Conservation (phyloP, 2,888 invertebrate species). For the Lamellibrachia satsuma region DNA sequence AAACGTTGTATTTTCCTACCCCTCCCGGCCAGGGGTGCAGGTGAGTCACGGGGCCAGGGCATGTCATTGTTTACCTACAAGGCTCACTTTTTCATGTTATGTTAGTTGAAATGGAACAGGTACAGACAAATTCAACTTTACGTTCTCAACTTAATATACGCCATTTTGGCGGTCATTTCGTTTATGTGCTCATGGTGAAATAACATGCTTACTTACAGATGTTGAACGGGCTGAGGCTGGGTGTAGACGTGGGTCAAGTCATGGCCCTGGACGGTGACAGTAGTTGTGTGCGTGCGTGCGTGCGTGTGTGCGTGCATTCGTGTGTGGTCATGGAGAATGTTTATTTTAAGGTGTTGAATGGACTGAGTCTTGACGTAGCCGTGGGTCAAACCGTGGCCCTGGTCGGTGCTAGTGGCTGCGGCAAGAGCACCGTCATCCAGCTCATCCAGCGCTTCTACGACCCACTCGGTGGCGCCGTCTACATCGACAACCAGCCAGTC, state of each 20-base stretch:
- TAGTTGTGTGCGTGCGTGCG: no score
- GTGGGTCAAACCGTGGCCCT: slow-evolving; percentile 43
- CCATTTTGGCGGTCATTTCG: no score
- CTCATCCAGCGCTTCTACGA: slow-evolving; percentile 85
- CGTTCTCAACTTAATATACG: no score
- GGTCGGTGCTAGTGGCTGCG: slow-evolving; percentile 55
- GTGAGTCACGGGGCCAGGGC: slow-evolving; percentile 64
- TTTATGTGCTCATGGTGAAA: no score
- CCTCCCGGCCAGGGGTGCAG: slow-evolving; percentile 78
- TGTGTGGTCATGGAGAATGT: no score
- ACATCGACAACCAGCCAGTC: slow-evolving; percentile 67
- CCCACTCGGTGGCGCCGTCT: slow-evolving; percentile 53
- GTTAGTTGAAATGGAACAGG: no score
- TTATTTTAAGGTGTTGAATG: slow-evolving; percentile 65
- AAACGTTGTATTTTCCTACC: slow-evolving; percentile 79
- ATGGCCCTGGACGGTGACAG: slow-evolving; percentile 38
- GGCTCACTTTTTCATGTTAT: no score
- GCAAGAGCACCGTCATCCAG: slow-evolving; percentile 64
- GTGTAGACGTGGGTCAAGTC: slow-evolving; percentile 37
- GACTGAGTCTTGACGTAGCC: slow-evolving; percentile 35
- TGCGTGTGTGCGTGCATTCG: no score
- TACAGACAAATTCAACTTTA: no score
- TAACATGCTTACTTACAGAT: slow-evolving; percentile 67
- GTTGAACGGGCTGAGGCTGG: slow-evolving; percentile 50
- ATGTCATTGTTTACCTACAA: no score